These are phyloP conservation scores for Beroe ovata DNA, from an alignment of 37 sponge, comb jelly and placozoan species.

Conservation along the genomic window DNA sequence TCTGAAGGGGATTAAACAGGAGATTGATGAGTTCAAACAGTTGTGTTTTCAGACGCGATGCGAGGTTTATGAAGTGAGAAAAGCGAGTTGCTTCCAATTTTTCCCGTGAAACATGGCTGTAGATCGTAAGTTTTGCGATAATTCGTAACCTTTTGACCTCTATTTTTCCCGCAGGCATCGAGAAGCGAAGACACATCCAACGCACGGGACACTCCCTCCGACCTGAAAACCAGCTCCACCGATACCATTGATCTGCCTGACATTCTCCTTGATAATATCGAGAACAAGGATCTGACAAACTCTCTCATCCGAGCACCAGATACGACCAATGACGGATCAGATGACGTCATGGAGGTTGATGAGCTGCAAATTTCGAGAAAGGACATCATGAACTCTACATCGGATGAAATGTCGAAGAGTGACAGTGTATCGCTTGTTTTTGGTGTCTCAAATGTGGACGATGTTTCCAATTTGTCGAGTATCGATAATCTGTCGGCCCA, in stretches of 20 bases:
- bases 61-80: too few species aligned
- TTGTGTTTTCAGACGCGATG: constrained; percentile 59
- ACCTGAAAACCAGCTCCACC: constrained; percentile 28
- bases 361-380: background rate
- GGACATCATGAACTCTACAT: background rate
- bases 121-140: too few species aligned
- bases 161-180: background rate
- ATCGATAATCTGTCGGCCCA: background rate
- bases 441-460: background rate
- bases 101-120: too few species aligned
- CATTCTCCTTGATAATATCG: constrained; percentile 32
- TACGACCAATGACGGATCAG: background rate
- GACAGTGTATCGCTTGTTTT: background rate
- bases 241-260: constrained; percentile 47
- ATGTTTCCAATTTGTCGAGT: background rate
- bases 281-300: background rate
- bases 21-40: constrained; percentile 8
- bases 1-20: constrained; percentile 2
- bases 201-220: background rate
- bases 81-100: too few species aligned
- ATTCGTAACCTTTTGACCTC: too few species aligned
- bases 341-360: background rate
- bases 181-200: background rate
- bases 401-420: background rate
- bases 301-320: background rate